A percentile compares a stretch with the other conserved stretches of the same genome.
Evolutionary conservation across 2,113 vertebrate genomes (phyloP).

Genomic region (Eira barbara): DNA sequence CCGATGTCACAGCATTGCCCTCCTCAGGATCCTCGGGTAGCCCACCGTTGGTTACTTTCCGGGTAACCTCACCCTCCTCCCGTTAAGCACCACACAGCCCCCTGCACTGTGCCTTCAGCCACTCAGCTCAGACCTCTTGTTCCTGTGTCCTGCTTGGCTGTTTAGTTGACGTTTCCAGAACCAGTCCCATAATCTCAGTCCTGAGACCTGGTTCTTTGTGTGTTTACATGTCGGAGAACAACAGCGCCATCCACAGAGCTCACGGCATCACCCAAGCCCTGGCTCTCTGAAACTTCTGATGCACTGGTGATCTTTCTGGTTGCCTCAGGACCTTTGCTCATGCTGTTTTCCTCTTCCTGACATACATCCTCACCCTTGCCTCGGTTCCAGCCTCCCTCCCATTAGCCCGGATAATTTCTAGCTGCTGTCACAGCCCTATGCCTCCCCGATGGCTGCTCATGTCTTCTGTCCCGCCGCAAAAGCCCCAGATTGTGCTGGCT

Average conservation of each 20-base stretch:
- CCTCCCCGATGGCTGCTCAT: fast-evolving
- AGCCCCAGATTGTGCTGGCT: not conserved
- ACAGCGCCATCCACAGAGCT: too few species aligned
- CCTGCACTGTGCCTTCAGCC: fast-evolving
- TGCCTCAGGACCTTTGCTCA: too few species aligned
- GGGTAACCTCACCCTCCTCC: not conserved
- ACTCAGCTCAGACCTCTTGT: not conserved
- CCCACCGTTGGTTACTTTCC: not conserved
- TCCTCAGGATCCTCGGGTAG: not conserved
- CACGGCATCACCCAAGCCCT: not conserved
- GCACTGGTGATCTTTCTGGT: fast-evolving
- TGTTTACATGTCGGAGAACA: too few species aligned
- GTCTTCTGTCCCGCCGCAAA: not conserved
- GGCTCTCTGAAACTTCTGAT: not conserved
- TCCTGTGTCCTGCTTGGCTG: too few species aligned
- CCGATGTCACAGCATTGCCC: not conserved
- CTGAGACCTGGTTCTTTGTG: not conserved
- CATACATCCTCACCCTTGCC: fast-evolving
- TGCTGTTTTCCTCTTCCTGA: too few species aligned
- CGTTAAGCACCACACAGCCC: fast-evolving
- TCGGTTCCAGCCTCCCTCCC: not conserved
- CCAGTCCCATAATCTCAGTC: too few species aligned
- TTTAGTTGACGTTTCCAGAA: not conserved
- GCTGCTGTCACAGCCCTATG: fast-evolving
- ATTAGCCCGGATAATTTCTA: not conserved